Evolutionary conservation across 2,888 invertebrate species (phyloP), one percentile per base, ranked within the genome.

Genomic region (Limnephilus lunatus): DNA sequence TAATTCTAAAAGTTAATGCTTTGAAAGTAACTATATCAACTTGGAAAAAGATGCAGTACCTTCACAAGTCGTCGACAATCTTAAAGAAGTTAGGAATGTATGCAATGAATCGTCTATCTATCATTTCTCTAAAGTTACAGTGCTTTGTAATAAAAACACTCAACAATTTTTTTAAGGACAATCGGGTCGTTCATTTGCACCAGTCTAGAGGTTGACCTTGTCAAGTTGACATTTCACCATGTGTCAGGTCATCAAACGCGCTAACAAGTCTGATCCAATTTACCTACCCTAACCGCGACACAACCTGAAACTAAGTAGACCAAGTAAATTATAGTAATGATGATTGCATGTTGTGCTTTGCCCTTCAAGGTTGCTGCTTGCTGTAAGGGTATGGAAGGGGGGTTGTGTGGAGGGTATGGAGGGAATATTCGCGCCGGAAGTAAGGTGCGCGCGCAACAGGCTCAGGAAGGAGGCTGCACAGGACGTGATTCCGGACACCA

Each of bases 381-480:
- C 39, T 44, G 31, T 31, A n/a, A 35, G 91, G 15, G 89, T 25
- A 25, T 19, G 25, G 68, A 9, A 25, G 25, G n/a, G 80, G 80
- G 30, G 44, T 90, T 5, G 85, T 44, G 53, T 9, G n/a, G 53
- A 31, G 81, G 68, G 48, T 15, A 15, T 35, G 81, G 48, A 39
- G 91, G 90, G 87, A 35, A 88, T 68, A 68, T 88, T 19, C 39
- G 91, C 86, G 53, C 90, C 92, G 93, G 93, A 93, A 93, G 93
- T 93, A 93, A 93, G 93, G 93, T 93, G 93, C 91, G 83, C 81
- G 85, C 86, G 85, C 92, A 92, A 92, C 93, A 93, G 93, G 93
- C 68, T 68, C 91, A 92, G 92, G 91, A 90, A 82, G 92, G 88
- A 91, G 90, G 91, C 80, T 85, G 90, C 89, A 92, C 92, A 85